Evolutionary conservation across 2,888 invertebrate genomes (phyloP).

Genomic region (Epirrhoe tristata): DNA sequence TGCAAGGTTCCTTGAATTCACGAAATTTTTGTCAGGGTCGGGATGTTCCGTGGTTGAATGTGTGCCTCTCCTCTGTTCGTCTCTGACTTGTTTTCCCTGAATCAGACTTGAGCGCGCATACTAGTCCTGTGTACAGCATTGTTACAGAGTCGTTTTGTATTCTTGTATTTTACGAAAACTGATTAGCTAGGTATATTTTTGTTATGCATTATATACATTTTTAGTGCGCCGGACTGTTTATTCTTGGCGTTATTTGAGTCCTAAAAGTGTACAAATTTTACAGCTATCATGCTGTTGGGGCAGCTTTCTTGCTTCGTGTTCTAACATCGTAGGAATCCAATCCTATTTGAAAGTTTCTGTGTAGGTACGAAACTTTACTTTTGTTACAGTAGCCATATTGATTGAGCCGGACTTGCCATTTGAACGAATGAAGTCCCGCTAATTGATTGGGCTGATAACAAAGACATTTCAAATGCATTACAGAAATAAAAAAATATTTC

Average conservation of each 20-base stretch:
- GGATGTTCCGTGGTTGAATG: slow-evolving; percentile 52
- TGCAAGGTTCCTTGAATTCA: background rate
- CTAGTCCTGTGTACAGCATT: slow-evolving; percentile 73
- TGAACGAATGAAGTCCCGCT: slow-evolving; percentile 15
- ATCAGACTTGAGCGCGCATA: slow-evolving; percentile 43
- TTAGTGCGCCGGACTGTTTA: slow-evolving; percentile 35
- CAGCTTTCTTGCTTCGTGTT: slow-evolving; percentile 29
- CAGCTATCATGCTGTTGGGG: slow-evolving; percentile 28
- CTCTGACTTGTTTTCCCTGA: slow-evolving; percentile 34
- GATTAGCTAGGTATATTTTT: slow-evolving; percentile 78
- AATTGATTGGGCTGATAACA: slow-evolving; percentile 17
- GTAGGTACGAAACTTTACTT: slow-evolving; percentile 1
- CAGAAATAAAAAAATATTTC: slow-evolving; percentile 15
- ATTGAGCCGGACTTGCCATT: slow-evolving; percentile 13
- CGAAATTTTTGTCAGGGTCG: slow-evolving; percentile 4
- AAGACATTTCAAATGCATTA: slow-evolving; percentile 21
- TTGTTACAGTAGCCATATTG: background rate
- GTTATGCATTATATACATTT: slow-evolving; percentile 69
- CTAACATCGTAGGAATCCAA: slow-evolving; percentile 18
- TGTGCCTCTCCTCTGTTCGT: slow-evolving; percentile 67
- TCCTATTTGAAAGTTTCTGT: slow-evolving; percentile 10
- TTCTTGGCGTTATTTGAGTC: slow-evolving; percentile 29
- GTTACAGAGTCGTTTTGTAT: slow-evolving; percentile 75
- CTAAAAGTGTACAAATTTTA: slow-evolving; percentile 36
- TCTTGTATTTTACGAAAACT: slow-evolving; percentile 67